Evolutionary conservation across 1,140 invertebrate species (phyloP).

Genomic region (Ceratosolen fusciceps): DNA sequence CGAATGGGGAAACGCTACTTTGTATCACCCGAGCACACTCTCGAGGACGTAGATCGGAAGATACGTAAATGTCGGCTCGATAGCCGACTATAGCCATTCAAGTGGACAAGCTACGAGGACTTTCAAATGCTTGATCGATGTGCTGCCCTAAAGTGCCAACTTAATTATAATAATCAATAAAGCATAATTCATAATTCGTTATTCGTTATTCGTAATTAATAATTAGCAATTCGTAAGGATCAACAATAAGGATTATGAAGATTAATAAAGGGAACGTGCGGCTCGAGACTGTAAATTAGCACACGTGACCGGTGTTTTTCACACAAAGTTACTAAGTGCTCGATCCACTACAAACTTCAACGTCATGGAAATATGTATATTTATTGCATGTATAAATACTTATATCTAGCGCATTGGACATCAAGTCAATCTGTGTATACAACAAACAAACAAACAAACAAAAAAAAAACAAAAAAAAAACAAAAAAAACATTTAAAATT

Average conservation of each 20-base stretch:
- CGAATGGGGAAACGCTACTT: slow-evolving; percentile 68
- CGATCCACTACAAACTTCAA: slow-evolving; percentile 3
- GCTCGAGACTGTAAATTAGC: slow-evolving; percentile 19
- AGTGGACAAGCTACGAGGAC: slow-evolving; percentile 13
- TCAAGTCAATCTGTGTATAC: slow-evolving; percentile 38
- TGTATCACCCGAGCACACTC: slow-evolving; percentile 68
- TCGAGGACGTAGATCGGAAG: slow-evolving; percentile 58
- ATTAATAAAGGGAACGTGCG: neutral
- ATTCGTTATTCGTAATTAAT: no score
- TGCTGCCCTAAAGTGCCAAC: slow-evolving; percentile 30
- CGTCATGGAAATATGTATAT: slow-evolving; percentile 38
- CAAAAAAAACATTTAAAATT: slow-evolving; percentile 33
- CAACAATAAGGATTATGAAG: no score
- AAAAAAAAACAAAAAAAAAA: slow-evolving; percentile 31
- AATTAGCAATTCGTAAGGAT: no score
- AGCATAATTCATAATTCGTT: no score
- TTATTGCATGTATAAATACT: slow-evolving; percentile 45
- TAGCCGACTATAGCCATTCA: neutral
- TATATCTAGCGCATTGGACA: slow-evolving; percentile 1
- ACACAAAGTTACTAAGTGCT: slow-evolving; percentile 24
- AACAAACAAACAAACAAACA: neutral
- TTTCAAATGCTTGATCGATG: slow-evolving; percentile 32
- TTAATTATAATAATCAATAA: no score
- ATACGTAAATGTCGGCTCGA: neutral
- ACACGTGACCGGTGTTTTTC: slow-evolving; percentile 30